Evolutionary conservation across 2,113 vertebrate genomes (phyloP).

Genomic region (Catagonus wagneri): DNA sequence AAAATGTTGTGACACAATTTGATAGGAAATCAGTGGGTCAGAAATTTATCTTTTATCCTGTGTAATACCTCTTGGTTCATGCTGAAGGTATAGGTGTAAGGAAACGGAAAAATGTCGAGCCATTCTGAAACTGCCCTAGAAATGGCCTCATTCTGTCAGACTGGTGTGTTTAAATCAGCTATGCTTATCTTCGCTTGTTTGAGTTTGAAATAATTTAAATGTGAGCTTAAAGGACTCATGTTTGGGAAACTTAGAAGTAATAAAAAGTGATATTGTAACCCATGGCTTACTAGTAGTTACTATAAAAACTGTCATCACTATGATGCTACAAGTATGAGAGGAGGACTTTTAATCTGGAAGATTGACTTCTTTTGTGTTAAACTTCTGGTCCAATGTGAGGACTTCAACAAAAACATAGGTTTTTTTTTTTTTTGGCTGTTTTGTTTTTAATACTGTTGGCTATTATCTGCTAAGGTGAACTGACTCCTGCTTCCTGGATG

Average conservation of each 20-base stretch:
- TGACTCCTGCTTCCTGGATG: background rate
- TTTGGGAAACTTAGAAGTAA: slow-evolving; percentile 14
- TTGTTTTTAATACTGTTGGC: background rate
- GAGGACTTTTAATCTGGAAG: slow-evolving; percentile 12
- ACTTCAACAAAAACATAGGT: background rate
- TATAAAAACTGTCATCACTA: background rate
- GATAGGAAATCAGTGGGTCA: background rate
- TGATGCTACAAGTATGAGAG: background rate
- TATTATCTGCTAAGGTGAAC: background rate
- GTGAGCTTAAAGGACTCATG: background rate
- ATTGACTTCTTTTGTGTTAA: slow-evolving; percentile 30
- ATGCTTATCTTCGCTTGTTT: slow-evolving; percentile 4
- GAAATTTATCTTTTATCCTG: slow-evolving; percentile 5
- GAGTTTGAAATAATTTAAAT: slow-evolving; percentile 43
- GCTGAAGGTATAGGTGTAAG: background rate
- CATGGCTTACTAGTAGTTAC: background rate
- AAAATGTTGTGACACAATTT: slow-evolving; percentile 31
- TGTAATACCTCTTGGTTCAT: background rate
- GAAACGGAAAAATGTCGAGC: slow-evolving; percentile 37
- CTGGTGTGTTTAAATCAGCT: background rate
- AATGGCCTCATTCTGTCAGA: background rate
- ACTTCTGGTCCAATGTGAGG: background rate
- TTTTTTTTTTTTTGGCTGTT: background rate
- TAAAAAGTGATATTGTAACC: slow-evolving; percentile 40
- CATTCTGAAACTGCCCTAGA: slow-evolving; percentile 44